These are phyloP conservation scores for Garra rufa DNA, from an alignment of 2,113 vertebrate genomes.

Conservation along the genomic window DNA sequence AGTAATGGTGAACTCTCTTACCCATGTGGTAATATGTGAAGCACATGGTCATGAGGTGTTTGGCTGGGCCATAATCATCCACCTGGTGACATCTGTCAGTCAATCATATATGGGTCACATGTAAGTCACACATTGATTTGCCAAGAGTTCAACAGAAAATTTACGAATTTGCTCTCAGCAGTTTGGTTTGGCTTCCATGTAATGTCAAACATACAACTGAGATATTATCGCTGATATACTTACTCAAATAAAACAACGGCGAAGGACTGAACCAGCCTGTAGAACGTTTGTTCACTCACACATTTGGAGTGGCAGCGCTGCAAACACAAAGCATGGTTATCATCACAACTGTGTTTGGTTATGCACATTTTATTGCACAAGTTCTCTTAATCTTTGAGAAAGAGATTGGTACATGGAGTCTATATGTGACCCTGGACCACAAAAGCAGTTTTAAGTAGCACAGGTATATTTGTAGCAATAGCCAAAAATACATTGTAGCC, in stretches of 20 bases:
- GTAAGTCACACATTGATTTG: slow-evolving; percentile 3
- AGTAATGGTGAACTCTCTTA: slow-evolving; percentile 66
- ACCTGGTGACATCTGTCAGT: slow-evolving; percentile 88
- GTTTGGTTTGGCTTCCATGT: not conserved
- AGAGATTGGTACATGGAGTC: not conserved
- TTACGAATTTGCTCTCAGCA: slow-evolving; percentile 2
- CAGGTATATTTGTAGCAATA: too few species aligned
- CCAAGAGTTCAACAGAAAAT: slow-evolving; percentile 37
- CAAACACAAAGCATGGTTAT: slow-evolving; percentile 43
- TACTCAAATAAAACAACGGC: slow-evolving; percentile 96
- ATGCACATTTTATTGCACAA: not conserved
- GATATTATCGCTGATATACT: slow-evolving; percentile 68
- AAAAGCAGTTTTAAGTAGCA: too few species aligned
- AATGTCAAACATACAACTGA: not conserved
- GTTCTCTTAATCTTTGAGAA: slow-evolving; percentile 7
- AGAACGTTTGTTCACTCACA: slow-evolving; percentile 94
- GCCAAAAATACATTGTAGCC: too few species aligned
- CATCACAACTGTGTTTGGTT: not conserved
- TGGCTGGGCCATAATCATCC: slow-evolving; percentile 96
- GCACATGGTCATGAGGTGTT: slow-evolving; percentile 99
- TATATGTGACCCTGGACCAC: too few species aligned
- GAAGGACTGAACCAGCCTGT: slow-evolving; percentile 96
- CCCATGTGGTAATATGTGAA: slow-evolving; percentile 95
- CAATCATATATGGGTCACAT: slow-evolving; percentile 43
- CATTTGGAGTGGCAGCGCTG: slow-evolving; percentile 98